Evolutionary conservation across 2,888 invertebrate genomes (phyloP).

Genomic region (Chrysolina americana): DNA sequence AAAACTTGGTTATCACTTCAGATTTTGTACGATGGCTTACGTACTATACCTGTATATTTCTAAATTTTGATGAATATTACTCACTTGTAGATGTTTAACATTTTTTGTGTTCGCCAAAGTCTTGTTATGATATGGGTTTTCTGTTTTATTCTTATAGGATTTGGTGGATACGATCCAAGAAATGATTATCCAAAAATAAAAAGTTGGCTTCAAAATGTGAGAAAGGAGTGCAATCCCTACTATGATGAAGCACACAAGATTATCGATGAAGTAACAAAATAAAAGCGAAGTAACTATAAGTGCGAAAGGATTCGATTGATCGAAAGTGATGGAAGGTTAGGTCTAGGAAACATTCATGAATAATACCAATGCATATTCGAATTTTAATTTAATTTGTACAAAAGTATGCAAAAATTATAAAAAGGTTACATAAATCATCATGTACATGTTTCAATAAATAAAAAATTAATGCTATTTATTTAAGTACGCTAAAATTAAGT

Average conservation of each 20-base stretch:
- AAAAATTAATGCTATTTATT: slow-evolving; percentile 33
- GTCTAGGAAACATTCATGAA: not conserved
- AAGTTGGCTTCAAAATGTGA: slow-evolving; percentile 78
- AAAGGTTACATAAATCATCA: slow-evolving; percentile 17
- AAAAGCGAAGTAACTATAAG: not conserved
- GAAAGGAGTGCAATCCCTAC: slow-evolving; percentile 74
- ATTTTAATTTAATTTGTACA: slow-evolving; percentile 36
- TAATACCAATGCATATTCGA: not conserved
- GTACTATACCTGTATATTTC: too few relatives aligned
- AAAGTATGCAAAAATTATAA: slow-evolving; percentile 39
- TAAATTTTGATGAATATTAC: too few relatives aligned
- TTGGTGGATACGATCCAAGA: slow-evolving; percentile 78
- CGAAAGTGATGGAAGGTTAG: not conserved
- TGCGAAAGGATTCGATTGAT: not conserved
- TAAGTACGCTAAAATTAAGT: slow-evolving; percentile 37
- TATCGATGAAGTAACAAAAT: slow-evolving; percentile 12
- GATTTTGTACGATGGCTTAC: too few relatives aligned
- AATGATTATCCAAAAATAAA: slow-evolving; percentile 75
- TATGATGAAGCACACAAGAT: slow-evolving; percentile 75
- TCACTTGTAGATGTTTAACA: too few relatives aligned
- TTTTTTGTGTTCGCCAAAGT: not conserved
- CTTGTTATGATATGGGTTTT: slow-evolving; percentile 25
- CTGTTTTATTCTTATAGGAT: slow-evolving; percentile 69
- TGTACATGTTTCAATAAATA: slow-evolving; percentile 32
- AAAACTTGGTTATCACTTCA: too few relatives aligned